These are phyloP conservation scores for Drosophila melanica DNA, from an alignment of 1,140 invertebrate species.

Conservation along the genomic window DNA sequence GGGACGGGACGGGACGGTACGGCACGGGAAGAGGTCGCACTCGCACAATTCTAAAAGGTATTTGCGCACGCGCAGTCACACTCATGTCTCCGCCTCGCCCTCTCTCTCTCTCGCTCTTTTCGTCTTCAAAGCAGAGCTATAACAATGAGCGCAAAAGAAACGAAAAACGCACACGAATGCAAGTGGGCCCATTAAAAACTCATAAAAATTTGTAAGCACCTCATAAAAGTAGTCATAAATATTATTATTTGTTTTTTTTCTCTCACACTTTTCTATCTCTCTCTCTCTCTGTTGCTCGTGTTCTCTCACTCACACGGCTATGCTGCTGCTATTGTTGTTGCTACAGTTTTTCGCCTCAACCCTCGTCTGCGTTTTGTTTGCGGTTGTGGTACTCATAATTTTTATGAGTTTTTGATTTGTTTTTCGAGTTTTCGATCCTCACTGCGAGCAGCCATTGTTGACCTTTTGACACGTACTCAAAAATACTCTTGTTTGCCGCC, in stretches of 20 bases:
- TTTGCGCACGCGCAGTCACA: slow-evolving; percentile 83
- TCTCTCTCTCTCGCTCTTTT: slow-evolving; percentile 1
- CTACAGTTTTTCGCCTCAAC: slow-evolving; percentile 42
- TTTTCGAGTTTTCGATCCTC: slow-evolving; percentile 59
- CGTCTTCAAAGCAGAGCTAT: slow-evolving; percentile 2
- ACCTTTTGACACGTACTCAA: slow-evolving; percentile 59
- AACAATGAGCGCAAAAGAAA: slow-evolving; percentile 38
- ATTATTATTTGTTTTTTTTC: slow-evolving; percentile 70
- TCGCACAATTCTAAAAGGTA: slow-evolving; percentile 64
- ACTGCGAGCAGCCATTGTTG: slow-evolving; percentile 69
- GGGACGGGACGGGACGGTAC: slow-evolving; percentile 2
- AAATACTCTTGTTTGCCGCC: slow-evolving; percentile 1
- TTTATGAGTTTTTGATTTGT: slow-evolving; percentile 80
- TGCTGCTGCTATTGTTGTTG: background rate
- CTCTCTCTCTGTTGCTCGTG: background rate
- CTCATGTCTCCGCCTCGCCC: slow-evolving; percentile 39
- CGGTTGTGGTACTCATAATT: slow-evolving; percentile 72
- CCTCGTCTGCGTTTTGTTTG: slow-evolving; percentile 62
- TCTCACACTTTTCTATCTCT: slow-evolving; percentile 18
- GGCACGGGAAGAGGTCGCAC: slow-evolving; percentile 4
- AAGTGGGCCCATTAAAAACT: slow-evolving; percentile 82
- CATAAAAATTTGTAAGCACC: slow-evolving; percentile 84
- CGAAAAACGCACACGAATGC: slow-evolving; percentile 40
- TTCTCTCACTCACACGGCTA: too few relatives aligned
- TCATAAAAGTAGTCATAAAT: slow-evolving; percentile 84